Evolutionary conservation across 2,888 invertebrate genomes (phyloP).

Genomic region (Euspilapteryx auroguttella): DNA sequence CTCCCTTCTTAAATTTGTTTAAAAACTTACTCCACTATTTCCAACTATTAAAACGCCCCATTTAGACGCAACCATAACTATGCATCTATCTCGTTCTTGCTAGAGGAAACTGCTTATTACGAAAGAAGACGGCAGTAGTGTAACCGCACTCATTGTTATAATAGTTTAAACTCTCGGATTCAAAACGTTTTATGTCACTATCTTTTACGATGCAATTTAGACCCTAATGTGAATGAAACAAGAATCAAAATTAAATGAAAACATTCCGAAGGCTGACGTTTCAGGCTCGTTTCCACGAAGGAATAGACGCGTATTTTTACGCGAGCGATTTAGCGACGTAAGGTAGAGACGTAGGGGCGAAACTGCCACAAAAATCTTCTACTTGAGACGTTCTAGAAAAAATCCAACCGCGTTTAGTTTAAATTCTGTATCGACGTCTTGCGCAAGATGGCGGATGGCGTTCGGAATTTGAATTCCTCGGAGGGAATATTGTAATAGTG

Average conservation of each 20-base stretch:
- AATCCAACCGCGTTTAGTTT: constrained; percentile 44
- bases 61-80: constrained; percentile 13
- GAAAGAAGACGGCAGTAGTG: constrained; percentile 29
- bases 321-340: constrained; percentile 55
- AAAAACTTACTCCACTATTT: constrained; percentile 47
- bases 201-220: too few species aligned
- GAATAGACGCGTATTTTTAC: constrained; percentile 46
- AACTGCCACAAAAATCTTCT: constrained; percentile 52
- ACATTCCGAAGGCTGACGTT: too few species aligned
- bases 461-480: constrained; percentile 55
- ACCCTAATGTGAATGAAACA: too few species aligned
- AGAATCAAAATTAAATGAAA: too few species aligned
- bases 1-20: constrained; percentile 55
- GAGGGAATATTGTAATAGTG: constrained; percentile 48
- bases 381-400: constrained; percentile 58
- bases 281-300: constrained; percentile 15
- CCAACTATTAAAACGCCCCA: constrained; percentile 46
- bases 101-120: constrained; percentile 11
- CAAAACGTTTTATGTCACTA: too few species aligned
- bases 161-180: constrained; percentile 27
- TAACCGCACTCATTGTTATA: constrained; percentile 41
- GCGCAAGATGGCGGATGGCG: constrained; percentile 56
- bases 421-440: constrained; percentile 58
- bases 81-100: constrained; percentile 22
- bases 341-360: constrained; percentile 48